These are phyloP conservation scores for Hesperia comma DNA, from an alignment of 2,888 invertebrate species.

Conservation along the genomic window DNA sequence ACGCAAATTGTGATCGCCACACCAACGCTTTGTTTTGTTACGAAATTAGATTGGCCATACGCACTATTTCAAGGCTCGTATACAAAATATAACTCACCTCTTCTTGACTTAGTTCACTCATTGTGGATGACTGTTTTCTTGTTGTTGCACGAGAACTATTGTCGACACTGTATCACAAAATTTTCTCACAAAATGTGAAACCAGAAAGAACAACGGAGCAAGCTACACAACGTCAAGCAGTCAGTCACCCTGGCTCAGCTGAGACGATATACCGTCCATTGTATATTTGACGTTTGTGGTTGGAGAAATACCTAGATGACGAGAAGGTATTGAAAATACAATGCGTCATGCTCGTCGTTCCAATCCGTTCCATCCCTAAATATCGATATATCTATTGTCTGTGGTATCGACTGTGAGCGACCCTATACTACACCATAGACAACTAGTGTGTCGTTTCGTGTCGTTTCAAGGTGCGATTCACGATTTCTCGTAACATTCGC, in stretches of 20 bases:
- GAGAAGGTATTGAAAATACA: slow-evolving; percentile 81
- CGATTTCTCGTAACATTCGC: too few relatives aligned
- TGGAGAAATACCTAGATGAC: slow-evolving; percentile 68
- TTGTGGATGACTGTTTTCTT: slow-evolving; percentile 64
- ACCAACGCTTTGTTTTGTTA: slow-evolving; percentile 82
- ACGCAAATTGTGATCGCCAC: slow-evolving; percentile 65
- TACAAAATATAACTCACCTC: slow-evolving; percentile 88
- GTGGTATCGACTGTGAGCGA: slow-evolving; percentile 11
- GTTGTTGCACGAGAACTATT: slow-evolving; percentile 52
- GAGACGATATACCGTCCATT: slow-evolving; percentile 48
- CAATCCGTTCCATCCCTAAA: slow-evolving; percentile 44
- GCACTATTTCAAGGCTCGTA: slow-evolving; percentile 73
- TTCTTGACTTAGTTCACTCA: slow-evolving; percentile 95
- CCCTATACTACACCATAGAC: slow-evolving; percentile 6
- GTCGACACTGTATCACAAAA: slow-evolving; percentile 59
- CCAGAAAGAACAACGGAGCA: slow-evolving; percentile 65
- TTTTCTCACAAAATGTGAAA: slow-evolving; percentile 62
- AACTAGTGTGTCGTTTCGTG: not conserved
- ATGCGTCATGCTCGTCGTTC: slow-evolving; percentile 74
- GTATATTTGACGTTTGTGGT: slow-evolving; percentile 74
- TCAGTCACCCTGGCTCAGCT: slow-evolving; percentile 81
- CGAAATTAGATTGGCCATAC: slow-evolving; percentile 81
- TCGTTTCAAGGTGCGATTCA: too few relatives aligned
- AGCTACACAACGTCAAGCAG: slow-evolving; percentile 78
- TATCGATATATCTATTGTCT: slow-evolving; percentile 37